Evolutionary conservation across 2,888 invertebrate species (phyloP), one percentile per base, ranked within the genome.

Genomic region (Drosophila greeni): DNA sequence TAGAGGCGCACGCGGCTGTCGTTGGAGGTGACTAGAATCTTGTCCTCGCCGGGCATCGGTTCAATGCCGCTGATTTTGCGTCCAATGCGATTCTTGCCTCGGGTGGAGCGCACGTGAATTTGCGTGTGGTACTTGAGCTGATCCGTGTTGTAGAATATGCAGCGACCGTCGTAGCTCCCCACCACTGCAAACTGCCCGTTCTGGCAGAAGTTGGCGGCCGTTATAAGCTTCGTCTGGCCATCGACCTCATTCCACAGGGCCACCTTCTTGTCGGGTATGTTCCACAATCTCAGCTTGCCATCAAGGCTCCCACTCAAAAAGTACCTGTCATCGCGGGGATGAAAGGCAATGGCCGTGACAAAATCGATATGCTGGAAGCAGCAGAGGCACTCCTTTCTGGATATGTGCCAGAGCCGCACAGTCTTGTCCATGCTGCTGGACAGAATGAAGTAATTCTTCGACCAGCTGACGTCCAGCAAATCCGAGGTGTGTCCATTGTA

Each of bases 321-420:
- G 89, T 98, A 89, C 8, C 95, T 90, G 87, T 95, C 95, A 82
- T 95, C 95, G 57, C 95, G 91, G 1, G 99, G 99, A 90, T 99
- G 98, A 89, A 99, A 99, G 55, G 97, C 98, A 81, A 99, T 98
- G 1, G 99, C 98, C 0, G 99, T 99, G 55, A 99, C 99, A 88
- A 99, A 99, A 90, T 99, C 99, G 72, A 98, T 97, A 87, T 99
- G 99, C 87, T 99, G 98, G 90, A 99, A 99, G 87, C 98, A 98
- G 87, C 99, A 99, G 0, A 99, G 92, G 86, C 99, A 99, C 88
- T 99, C 99, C 82, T 96, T 95, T 36, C 99, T 91, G 0, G 98
- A 97, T 69, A 99, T 96, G 88, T 99, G 99, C 99, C 99, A 99
- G 65, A 99, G 90, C 49, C 97, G 91, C 3, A 99, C 99, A 0